Evolutionary conservation across 2,888 invertebrate species (phyloP).

Genomic region (Corbicula japonica): DNA sequence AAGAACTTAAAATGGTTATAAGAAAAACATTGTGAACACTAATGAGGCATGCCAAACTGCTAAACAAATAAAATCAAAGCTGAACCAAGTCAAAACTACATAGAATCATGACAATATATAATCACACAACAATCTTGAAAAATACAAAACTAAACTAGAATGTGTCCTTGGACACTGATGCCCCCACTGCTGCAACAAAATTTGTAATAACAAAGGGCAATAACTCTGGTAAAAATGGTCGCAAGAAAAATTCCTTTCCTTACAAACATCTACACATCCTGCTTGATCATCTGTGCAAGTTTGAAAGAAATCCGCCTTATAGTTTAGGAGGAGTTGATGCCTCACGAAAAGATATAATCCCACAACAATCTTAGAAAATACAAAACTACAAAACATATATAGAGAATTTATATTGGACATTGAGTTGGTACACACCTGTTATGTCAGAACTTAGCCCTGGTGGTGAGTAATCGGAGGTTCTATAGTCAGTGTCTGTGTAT

Average conservation of each 20-base stretch:
- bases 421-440: constrained; percentile 32
- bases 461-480: constrained; percentile 50
- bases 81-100: neutral
- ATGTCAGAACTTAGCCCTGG: constrained; percentile 43
- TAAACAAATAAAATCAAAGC: neutral
- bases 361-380: neutral
- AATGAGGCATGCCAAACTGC: neutral
- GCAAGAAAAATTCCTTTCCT: too few relatives aligned
- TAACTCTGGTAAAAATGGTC: too few relatives aligned
- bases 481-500: constrained; percentile 46
- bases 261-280: too few relatives aligned
- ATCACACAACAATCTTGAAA: neutral
- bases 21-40: neutral
- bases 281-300: too few relatives aligned
- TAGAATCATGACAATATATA: neutral
- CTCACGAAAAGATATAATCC: neutral
- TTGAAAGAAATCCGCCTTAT: neutral
- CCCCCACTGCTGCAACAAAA: too few relatives aligned
- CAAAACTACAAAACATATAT: neutral
- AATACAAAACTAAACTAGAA: neutral
- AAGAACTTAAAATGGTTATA: neutral
- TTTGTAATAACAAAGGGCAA: too few relatives aligned
- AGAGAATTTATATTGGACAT: neutral
- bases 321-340: neutral
- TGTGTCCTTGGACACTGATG: too few relatives aligned